These are phyloP conservation scores for Brachyptera risi DNA, from an alignment of 2,888 invertebrate genomes.

Conservation along the genomic window DNA sequence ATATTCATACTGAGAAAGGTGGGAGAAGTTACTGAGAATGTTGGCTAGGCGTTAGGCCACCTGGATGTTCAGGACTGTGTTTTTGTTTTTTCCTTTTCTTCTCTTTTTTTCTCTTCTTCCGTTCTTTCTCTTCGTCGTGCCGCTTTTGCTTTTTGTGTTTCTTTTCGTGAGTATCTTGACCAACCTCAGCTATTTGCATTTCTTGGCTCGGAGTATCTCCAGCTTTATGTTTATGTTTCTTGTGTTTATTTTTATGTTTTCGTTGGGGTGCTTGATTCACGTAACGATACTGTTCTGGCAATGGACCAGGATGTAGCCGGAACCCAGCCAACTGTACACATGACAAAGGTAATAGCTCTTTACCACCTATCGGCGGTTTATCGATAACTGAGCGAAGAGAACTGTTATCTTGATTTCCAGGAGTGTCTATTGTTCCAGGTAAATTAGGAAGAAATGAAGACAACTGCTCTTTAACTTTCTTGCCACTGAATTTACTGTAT, in stretches of 20 bases:
- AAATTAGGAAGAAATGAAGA: constrained; percentile 93
- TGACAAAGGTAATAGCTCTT: constrained; percentile 80
- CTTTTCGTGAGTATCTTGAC: constrained; percentile 84
- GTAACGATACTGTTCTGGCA: constrained; percentile 93
- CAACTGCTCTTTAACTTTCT: constrained; percentile 90
- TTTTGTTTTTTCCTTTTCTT: constrained; percentile 94
- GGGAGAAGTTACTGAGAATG: constrained; percentile 49
- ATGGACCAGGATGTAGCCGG: constrained; percentile 89
- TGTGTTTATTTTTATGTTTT: constrained; percentile 93
- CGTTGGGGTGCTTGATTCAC: constrained; percentile 88
- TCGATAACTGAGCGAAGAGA: constrained; percentile 91
- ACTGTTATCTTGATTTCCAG: constrained; percentile 73
- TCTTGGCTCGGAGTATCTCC: constrained; percentile 73
- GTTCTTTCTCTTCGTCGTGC: constrained; percentile 89
- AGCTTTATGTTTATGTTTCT: constrained; percentile 90
- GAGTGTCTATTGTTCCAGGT: constrained; percentile 92
- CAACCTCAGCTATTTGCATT: constrained; percentile 53
- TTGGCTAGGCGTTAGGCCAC: constrained; percentile 60
- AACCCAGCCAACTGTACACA: constrained; percentile 90
- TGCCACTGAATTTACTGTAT: constrained; percentile 95
- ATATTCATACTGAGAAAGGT: too few species aligned
- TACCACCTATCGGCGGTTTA: constrained; percentile 89
- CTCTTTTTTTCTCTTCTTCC: constrained; percentile 91
- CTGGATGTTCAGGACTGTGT: constrained; percentile 82
- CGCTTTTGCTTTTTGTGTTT: constrained; percentile 93